A percentile compares a stretch with the other conserved stretches of the same genome.
phyloP scores from a whole-genome alignment of 1,140 invertebrate genomes.

The Drosophila varians region DNA sequence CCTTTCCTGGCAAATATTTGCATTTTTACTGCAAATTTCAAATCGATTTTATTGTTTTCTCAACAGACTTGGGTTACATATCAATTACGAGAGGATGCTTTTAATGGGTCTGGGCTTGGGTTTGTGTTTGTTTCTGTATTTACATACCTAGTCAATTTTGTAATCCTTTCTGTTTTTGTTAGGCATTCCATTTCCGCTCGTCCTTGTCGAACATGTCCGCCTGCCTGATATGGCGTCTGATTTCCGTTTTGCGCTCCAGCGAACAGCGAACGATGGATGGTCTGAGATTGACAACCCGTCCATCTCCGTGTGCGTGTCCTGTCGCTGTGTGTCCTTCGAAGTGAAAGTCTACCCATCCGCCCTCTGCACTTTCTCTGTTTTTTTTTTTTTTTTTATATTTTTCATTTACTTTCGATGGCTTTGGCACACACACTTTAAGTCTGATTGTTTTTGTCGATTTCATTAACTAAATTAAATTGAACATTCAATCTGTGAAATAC shows the following conservation, averaged over 20 bases:
- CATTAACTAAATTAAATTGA: conserved; percentile 23
- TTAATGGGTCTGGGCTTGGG: conserved; percentile 9
- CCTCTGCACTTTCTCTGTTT: conserved; percentile 43
- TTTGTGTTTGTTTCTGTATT: conserved; percentile 29
- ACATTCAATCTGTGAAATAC: background rate
- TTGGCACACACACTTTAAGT: conserved; percentile 32
- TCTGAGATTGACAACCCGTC: conserved; percentile 61
- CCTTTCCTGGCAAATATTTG: conserved; percentile 40
- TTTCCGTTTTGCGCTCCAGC: conserved; percentile 68
- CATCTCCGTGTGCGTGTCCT: conserved; percentile 1
- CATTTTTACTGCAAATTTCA: conserved; percentile 67
- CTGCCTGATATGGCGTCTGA: conserved; percentile 69
- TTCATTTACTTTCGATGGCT: conserved; percentile 28
- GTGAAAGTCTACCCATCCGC: conserved; percentile 54
- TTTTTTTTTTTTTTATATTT: background rate
- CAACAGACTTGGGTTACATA: conserved; percentile 31
- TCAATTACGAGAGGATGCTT: conserved; percentile 22
- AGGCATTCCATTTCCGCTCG: conserved; percentile 60
- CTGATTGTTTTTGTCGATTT: conserved; percentile 30
- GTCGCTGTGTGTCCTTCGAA: conserved; percentile 57
- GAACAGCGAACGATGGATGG: conserved; percentile 30
- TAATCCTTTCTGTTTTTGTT: conserved; percentile 2
- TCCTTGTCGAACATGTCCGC: conserved; percentile 62
- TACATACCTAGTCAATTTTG: conserved; percentile 31
- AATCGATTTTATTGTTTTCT: conserved; percentile 55